Conservation (phyloP, 2,113 vertebrate species). For the Paralichthys olivaceus region DNA sequence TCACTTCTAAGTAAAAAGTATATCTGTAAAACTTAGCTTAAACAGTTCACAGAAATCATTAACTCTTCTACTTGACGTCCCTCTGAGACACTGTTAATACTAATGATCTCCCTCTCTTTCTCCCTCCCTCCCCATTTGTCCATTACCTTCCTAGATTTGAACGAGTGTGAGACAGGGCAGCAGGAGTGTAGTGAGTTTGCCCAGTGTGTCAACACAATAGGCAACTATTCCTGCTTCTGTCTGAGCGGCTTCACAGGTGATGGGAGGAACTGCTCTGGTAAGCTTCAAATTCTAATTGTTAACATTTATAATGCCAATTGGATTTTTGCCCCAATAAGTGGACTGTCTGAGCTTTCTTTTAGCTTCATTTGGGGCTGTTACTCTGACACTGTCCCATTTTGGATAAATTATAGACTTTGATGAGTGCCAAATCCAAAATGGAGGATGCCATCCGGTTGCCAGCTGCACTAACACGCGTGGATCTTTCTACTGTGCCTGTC, state of each 20-base stretch:
- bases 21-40: neutral
- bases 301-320: neutral
- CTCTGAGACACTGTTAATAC: neutral
- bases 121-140: neutral
- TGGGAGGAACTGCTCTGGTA: slow-evolving; percentile 85
- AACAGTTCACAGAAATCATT: neutral
- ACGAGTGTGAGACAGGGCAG: slow-evolving; percentile 80
- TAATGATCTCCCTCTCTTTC: neutral
- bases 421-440: slow-evolving; percentile 86
- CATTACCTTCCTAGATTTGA: slow-evolving; percentile 73
- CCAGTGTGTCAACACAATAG: slow-evolving; percentile 80
- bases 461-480: slow-evolving; percentile 83
- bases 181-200: slow-evolving; percentile 82
- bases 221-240: slow-evolving; percentile 81
- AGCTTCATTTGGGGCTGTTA: slow-evolving; percentile 69
- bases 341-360: slow-evolving; percentile 65
- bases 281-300: slow-evolving; percentile 33
- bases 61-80: neutral
- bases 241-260: slow-evolving; percentile 83
- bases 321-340: slow-evolving; percentile 33
- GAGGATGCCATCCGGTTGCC: slow-evolving; percentile 83
- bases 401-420: slow-evolving; percentile 90
- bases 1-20: slow-evolving; percentile 2
- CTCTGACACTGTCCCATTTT: slow-evolving; percentile 86
- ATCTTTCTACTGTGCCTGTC: slow-evolving; percentile 81